A percentile compares a stretch with the other conserved stretches of the same genome.
Conservation (phyloP, 2,113 vertebrate species). For the Chamaea fasciata region DNA sequence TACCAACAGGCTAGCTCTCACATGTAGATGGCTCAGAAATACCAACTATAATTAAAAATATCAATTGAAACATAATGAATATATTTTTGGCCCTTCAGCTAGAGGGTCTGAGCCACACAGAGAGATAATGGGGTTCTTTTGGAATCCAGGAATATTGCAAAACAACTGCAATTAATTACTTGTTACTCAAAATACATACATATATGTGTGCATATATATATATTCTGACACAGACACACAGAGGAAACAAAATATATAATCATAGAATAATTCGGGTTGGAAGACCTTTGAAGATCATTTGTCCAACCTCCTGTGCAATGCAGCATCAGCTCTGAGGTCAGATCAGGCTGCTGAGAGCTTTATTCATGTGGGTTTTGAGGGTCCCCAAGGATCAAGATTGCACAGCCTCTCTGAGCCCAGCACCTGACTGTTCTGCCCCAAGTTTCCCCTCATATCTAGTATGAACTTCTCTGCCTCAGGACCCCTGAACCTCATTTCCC, state of each 20-base stretch:
- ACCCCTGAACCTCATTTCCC: not conserved
- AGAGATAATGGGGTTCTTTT: not conserved
- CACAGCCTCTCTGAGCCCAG: not conserved
- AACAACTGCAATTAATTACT: not conserved
- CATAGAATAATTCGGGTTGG: not conserved
- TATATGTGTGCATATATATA: not conserved
- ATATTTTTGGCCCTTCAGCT: conserved; percentile 8
- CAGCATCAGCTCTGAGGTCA: not conserved
- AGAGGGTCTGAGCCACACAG: not conserved
- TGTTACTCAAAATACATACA: not conserved
- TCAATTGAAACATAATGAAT: not conserved
- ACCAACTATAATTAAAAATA: conserved; percentile 45
- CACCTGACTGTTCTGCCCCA: not conserved
- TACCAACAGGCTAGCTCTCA: conserved; percentile 10
- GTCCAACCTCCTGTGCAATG: not conserved
- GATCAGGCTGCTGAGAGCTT: not conserved
- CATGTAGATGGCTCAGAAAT: conserved; percentile 30
- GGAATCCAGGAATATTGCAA: not conserved
- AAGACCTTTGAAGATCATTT: not conserved
- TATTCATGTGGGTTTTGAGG: not conserved
- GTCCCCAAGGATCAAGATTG: not conserved
- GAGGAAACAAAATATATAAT: not conserved
- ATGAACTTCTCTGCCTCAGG: not conserved
- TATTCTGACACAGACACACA: not conserved
- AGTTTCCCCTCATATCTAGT: not conserved